These are phyloP conservation scores for Thamnophis sirtalis DNA, from an alignment of 2,113 vertebrate genomes.

Conservation along the genomic window DNA sequence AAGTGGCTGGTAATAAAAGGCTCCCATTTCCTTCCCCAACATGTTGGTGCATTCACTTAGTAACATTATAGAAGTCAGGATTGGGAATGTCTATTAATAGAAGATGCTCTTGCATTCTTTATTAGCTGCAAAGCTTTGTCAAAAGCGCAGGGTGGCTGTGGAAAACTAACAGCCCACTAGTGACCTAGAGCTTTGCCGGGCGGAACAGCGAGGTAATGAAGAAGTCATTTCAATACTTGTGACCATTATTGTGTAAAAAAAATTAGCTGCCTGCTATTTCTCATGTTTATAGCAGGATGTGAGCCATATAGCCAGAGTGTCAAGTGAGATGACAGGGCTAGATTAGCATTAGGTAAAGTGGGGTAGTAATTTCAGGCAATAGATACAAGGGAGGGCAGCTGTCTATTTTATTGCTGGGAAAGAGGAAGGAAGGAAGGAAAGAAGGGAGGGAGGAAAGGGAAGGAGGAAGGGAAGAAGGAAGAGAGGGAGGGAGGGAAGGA, in stretches of 20 bases:
- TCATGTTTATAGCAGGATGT: neutral
- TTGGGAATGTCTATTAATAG: slow-evolving; percentile 21
- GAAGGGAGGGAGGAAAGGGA: no score
- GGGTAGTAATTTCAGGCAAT: neutral
- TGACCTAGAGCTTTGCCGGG: neutral
- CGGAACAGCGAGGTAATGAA: neutral
- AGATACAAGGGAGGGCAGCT: neutral
- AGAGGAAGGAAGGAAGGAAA: neutral
- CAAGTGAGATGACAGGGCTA: neutral
- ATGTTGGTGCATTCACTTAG: neutral
- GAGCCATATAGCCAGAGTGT: neutral
- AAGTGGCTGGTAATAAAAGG: slow-evolving; percentile 51
- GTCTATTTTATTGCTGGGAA: neutral
- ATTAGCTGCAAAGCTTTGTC: neutral
- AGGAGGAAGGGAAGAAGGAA: neutral
- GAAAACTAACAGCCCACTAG: neutral
- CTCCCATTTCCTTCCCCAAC: neutral
- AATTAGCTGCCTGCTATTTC: neutral
- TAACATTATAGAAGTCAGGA: slow-evolving; percentile 15
- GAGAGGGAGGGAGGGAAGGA: neutral
- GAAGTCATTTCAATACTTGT: neutral
- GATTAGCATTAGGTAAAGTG: neutral
- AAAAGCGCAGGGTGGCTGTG: neutral
- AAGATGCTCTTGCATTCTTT: neutral
- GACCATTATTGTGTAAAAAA: neutral